Evolutionary conservation across 2,888 invertebrate species (phyloP).

Genomic region (Pediacus dermestoides): DNA sequence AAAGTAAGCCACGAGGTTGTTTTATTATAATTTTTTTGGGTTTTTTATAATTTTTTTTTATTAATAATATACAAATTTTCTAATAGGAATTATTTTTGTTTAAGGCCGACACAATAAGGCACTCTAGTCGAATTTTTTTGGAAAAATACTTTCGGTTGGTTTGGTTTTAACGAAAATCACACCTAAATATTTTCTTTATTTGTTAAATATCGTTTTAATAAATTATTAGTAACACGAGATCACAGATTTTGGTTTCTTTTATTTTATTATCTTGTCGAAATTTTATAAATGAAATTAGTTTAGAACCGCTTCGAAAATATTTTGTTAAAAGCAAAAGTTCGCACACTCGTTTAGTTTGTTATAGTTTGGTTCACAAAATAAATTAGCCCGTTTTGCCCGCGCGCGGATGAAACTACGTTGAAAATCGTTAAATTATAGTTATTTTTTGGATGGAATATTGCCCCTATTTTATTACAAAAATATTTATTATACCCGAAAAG

Average conservation of each 20-base stretch:
- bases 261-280: slow-evolving; percentile 31
- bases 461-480: too few relatives aligned
- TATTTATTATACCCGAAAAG: slow-evolving; percentile 25
- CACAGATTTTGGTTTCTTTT: slow-evolving; percentile 40
- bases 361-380: slow-evolving; percentile 27
- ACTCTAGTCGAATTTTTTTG: slow-evolving; percentile 48
- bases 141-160: slow-evolving; percentile 45
- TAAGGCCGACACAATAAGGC: slow-evolving; percentile 52
- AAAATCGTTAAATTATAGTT: slow-evolving; percentile 4
- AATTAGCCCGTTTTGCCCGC: slow-evolving; percentile 36
- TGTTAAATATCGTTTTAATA: slow-evolving; percentile 28
- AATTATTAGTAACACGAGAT: slow-evolving; percentile 29
- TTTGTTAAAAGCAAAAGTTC: slow-evolving; percentile 24
- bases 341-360: slow-evolving; percentile 29
- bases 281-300: slow-evolving; percentile 23
- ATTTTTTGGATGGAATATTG: slow-evolving; percentile 29
- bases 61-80: slow-evolving; percentile 48
- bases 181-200: slow-evolving; percentile 31
- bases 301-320: slow-evolving; percentile 21
- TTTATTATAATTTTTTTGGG: slow-evolving; percentile 34
- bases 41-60: slow-evolving; percentile 40
- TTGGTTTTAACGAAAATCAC: slow-evolving; percentile 30
- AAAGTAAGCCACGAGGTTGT: slow-evolving; percentile 41
- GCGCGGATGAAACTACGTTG: slow-evolving; percentile 6
- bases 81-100: slow-evolving; percentile 41